These are phyloP conservation scores for Elgaria multicarinata DNA, from an alignment of 2,113 vertebrate species.

Conservation along the genomic window DNA sequence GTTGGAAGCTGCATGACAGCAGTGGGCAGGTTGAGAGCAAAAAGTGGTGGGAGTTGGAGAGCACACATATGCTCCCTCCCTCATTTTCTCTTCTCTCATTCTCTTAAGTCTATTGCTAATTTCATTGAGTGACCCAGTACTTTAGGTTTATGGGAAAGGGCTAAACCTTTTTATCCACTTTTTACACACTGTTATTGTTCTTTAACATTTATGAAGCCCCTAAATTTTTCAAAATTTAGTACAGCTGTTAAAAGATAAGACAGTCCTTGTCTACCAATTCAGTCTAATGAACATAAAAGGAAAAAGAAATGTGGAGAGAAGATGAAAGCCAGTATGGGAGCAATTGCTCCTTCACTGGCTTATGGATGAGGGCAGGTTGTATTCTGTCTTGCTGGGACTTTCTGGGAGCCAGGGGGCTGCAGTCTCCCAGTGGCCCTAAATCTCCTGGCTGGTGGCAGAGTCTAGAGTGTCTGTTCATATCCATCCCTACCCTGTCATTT, in stretches of 20 bases:
- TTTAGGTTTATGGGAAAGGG: neutral
- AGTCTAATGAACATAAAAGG: neutral
- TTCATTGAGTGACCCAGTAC: neutral
- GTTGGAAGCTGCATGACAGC: too few species aligned
- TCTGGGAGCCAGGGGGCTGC: too few species aligned
- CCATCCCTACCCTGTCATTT: too few species aligned
- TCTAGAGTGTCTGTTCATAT: too few species aligned
- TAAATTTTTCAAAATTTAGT: neutral
- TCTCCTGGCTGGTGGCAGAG: too few species aligned
- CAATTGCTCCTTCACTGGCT: neutral
- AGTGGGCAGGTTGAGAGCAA: too few species aligned
- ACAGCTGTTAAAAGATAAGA: neutral
- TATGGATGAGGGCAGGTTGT: neutral
- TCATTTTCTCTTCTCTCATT: too few species aligned
- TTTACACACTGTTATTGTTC: neutral
- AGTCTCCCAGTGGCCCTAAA: too few species aligned
- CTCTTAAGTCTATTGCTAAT: too few species aligned
- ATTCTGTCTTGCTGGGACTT: neutral
- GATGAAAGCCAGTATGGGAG: neutral
- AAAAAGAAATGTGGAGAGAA: neutral
- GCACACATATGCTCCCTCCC: too few species aligned
- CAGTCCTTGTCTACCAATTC: neutral
- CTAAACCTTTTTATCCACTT: neutral
- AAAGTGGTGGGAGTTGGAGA: too few species aligned
- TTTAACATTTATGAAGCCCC: neutral